Evolutionary conservation across 30 jellyfish, hydroid and myxozoan genomes (phyloP), one percentile per base, ranked within the genome.

Genomic region (Rhopilema esculentum): DNA sequence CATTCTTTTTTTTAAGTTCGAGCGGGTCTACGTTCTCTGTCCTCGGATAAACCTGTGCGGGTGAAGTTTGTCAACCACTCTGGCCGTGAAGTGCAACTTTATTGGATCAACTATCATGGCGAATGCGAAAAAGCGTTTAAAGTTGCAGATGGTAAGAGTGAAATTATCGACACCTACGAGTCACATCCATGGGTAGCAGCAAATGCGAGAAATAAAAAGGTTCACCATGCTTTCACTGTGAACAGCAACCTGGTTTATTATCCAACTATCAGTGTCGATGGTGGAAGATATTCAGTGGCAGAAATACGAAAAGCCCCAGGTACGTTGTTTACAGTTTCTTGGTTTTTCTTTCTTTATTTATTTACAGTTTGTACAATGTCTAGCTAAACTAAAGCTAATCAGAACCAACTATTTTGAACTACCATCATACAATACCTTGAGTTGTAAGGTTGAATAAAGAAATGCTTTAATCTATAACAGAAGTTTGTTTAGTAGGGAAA

Each of bases 101-200:
- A 93, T 66, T 93, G 98, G 98, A 93, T 93, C 26, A 84, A 93
- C 63, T 93, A 88, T 73, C 88, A 65, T 67, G 98, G 98, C 12
- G 98, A 93, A 68, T 93, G 98, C 76, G 98, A 93, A 77, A 93
- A 93, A 67, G 98, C 98, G 8, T 93, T 93, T 81, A 93, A 93
- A 79, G 79, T 91, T 65, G 92, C 94, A 31, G 98, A 91, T 69
- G 98, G 98, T 25, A 91, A 86, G 74, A 88, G 87, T 53, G 98
- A 93, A 65, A 88, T 93, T 32, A 84, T 93, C 53, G 98, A 93
- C 79, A 93, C 98, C 9, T 93, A 77, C 77, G 98, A 93, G 61
- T 80, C 98, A 0, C 98, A 93, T 72, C 98, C 98, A 4, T 93
- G 98, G 98, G 85, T 93, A 22, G 98, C 98, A n/a, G 98, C 98